Evolutionary conservation across 2,888 invertebrate genomes (phyloP), one percentile per base, ranked within the genome.

Genomic region (Helleia helle): DNA sequence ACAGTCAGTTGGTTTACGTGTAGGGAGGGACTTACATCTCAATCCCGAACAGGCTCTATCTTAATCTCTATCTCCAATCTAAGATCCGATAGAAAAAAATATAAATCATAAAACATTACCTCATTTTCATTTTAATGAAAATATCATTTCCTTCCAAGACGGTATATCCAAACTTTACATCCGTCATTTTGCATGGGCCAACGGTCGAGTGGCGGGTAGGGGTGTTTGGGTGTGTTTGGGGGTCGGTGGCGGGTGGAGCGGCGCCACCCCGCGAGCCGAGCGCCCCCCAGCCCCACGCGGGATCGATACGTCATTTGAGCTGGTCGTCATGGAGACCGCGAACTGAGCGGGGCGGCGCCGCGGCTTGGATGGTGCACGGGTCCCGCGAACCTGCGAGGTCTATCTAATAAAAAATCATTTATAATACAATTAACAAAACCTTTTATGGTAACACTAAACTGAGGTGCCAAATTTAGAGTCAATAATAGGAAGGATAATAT

Each of bases 231-330:
- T 12, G 27, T 12, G 13, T 5, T 4, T 18, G 62, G 74, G 71
- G 71, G 68, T 58, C 62, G 62, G 64, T 54, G 70, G 69, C 75
- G 73, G 77, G 79, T 71, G 77, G 74, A 75, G 80, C 66, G 76
- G 76, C 73, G 72, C 77, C 80, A 73, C 76, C 77, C 80, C 75
- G 70, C 70, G 58, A 46, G 49, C 47, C 42, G 70, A 58, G 56
- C 56, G 46, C 62, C 63, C 72, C 65, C 61, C 55, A 52, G 67
- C 74, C 70, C 76, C 73, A 55, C 76, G 79, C 74, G 80, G 83
- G 83, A 83, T 83, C 83, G 81, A 84, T 84, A 84, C 84, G 84
- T 84, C 84, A 84, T 84, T 84, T 79, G 81, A 83, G 83, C 79
- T 70, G 83, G 85, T 86, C 76, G 76, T 83, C 84, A 84, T 85